These are phyloP conservation scores for Pseudoips prasinana DNA, from an alignment of 2,888 invertebrate species.

Conservation along the genomic window DNA sequence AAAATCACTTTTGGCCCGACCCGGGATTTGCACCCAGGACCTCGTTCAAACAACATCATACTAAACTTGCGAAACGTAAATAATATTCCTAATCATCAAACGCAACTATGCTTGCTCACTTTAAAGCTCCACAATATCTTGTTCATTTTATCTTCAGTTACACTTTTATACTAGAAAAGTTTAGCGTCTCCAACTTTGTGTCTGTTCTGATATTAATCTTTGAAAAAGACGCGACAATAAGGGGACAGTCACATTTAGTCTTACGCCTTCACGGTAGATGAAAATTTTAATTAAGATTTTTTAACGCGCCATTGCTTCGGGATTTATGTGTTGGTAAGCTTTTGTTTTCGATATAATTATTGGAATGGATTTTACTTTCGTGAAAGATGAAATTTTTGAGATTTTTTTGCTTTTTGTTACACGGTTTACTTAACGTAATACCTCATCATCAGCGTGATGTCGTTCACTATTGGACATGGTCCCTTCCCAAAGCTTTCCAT, in stretches of 20 bases:
- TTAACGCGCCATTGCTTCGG: conserved; percentile 24
- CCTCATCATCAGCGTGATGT: too few relatives aligned
- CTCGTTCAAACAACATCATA: too few relatives aligned
- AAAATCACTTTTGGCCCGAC: too few relatives aligned
- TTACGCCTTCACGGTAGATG: conserved; percentile 53
- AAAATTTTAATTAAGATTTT: conserved; percentile 54
- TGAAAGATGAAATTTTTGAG: too few relatives aligned
- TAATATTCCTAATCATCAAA: background rate
- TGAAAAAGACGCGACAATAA: conserved; percentile 63
- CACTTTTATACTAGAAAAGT: conserved; percentile 60
- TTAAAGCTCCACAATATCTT: conserved; percentile 41
- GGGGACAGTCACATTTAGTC: conserved; percentile 48
- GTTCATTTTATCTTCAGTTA: conserved; percentile 62
- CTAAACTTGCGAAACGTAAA: too few relatives aligned
- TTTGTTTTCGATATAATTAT: conserved; percentile 12
- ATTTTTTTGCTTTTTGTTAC: too few relatives aligned
- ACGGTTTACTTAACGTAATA: too few relatives aligned
- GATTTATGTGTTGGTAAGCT: conserved; percentile 9
- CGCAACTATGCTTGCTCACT: conserved; percentile 19
- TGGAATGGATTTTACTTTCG: conserved; percentile 2
- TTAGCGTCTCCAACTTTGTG: conserved; percentile 71
- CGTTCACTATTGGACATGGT: too few relatives aligned
- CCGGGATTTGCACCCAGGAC: too few relatives aligned
- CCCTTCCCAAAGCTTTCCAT: too few relatives aligned
- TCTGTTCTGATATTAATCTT: conserved; percentile 68